phyloP scores from a whole-genome alignment of 2,888 invertebrate genomes.

The Drosophila multiciliata region DNA sequence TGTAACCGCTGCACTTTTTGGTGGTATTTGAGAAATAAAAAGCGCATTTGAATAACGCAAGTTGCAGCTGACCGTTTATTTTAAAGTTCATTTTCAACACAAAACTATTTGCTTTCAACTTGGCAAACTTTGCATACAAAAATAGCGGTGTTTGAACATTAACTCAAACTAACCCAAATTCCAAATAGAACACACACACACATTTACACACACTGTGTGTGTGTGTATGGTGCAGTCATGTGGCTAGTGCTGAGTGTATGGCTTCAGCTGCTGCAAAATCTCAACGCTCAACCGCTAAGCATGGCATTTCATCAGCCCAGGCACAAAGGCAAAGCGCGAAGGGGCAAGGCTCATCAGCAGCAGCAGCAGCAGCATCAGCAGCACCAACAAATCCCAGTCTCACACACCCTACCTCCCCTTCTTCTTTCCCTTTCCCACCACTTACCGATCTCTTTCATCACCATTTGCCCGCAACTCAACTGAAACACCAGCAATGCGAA shows the following conservation, averaged over 20 bases:
- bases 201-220: neutral
- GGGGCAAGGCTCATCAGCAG: conserved; percentile 12
- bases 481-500: conserved; percentile 59
- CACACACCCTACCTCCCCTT: neutral
- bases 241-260: conserved; percentile 46
- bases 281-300: conserved; percentile 76
- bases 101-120: conserved; percentile 28
- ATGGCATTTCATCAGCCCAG: conserved; percentile 74
- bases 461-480: conserved; percentile 2
- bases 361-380: conserved; percentile 8
- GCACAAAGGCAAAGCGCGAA: conserved; percentile 36
- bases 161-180: conserved; percentile 57
- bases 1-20: neutral
- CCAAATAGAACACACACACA: conserved; percentile 19
- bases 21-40: neutral
- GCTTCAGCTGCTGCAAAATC: conserved; percentile 57
- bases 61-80: neutral
- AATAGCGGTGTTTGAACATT: conserved; percentile 42
- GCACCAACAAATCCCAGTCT: conserved; percentile 4
- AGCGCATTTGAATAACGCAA: neutral
- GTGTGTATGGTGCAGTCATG: conserved; percentile 19
- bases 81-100: neutral
- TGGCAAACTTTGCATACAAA: conserved; percentile 22
- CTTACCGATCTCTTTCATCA: neutral
- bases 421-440: no score